A percentile compares a stretch with the other conserved stretches of the same genome.
phyloP scores from a whole-genome alignment of 2,797 vertebrate genomes.

The Antrozous pallidus region DNA sequence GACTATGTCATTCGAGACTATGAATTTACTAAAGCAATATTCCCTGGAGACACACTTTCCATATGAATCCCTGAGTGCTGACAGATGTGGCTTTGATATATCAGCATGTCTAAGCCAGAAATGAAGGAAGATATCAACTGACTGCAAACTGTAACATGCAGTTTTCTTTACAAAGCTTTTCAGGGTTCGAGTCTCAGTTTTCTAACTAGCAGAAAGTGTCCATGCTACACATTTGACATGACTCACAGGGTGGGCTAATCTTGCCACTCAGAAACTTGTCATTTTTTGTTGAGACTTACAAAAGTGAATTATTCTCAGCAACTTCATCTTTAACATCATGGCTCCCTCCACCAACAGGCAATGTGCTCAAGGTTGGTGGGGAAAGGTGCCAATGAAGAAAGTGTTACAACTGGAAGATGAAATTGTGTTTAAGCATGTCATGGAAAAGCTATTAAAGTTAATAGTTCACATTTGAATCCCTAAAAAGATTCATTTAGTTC shows the following conservation, averaged over 20 bases:
- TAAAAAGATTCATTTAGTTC: neutral
- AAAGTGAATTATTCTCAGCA: neutral
- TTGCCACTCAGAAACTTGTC: neutral
- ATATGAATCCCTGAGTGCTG: constrained; percentile 32
- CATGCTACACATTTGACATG: neutral
- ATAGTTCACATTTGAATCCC: neutral
- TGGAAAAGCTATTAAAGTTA: neutral
- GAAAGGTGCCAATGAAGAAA: neutral
- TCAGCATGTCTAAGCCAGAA: constrained; percentile 47
- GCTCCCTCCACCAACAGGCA: neutral
- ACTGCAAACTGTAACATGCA: constrained; percentile 66
- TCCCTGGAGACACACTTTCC: constrained; percentile 19
- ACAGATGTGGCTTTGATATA: constrained; percentile 62
- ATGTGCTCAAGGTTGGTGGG: neutral
- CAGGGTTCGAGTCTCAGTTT: constrained; percentile 43
- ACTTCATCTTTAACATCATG: neutral
- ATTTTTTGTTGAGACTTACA: neutral
- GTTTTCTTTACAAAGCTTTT: constrained; percentile 44
- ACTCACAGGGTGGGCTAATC: neutral
- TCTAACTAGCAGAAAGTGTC: constrained; percentile 34
- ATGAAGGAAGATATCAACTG: constrained; percentile 70
- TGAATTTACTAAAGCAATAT: fast-evolving
- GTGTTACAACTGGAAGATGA: neutral
- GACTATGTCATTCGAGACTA: constrained; percentile 54
- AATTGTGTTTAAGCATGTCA: neutral